A percentile compares a stretch with the other conserved stretches of the same genome.
Evolutionary conservation across 2,797 vertebrate species (phyloP).

Genomic region (Morus bassanus): DNA sequence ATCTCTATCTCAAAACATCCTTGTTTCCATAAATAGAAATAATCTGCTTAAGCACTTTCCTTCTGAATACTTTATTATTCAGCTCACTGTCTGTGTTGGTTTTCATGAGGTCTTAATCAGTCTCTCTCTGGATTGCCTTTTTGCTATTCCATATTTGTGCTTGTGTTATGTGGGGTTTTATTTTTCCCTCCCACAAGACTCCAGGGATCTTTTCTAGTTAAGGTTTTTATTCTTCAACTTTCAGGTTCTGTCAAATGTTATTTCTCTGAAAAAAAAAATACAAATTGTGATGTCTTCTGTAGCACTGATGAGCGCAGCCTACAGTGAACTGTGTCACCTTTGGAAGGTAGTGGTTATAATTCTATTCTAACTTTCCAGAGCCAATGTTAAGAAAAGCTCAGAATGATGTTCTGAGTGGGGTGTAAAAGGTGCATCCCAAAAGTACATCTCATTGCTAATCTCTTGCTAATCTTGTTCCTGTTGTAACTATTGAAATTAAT

Average conservation of each 20-base stretch:
- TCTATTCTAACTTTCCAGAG: not conserved
- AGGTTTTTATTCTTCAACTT: not conserved
- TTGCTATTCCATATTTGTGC: slow-evolving; percentile 26
- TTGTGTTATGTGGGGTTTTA: not conserved
- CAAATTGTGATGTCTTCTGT: not conserved
- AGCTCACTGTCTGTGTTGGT: slow-evolving; percentile 37
- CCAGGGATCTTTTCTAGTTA: not conserved
- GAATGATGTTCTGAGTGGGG: not conserved
- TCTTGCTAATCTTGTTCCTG: not conserved
- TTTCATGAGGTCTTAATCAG: slow-evolving; percentile 63
- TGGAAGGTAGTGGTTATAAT: not conserved
- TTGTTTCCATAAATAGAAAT: slow-evolving; percentile 52
- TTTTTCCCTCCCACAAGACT: not conserved
- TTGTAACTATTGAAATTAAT: not conserved
- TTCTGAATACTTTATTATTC: slow-evolving; percentile 55
- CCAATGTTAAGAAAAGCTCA: not conserved
- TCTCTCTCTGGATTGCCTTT: slow-evolving; percentile 25
- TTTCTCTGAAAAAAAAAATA: not conserved
- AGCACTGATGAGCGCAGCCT: not conserved
- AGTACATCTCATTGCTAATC: not conserved
- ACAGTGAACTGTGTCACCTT: not conserved
- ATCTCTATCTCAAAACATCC: not conserved
- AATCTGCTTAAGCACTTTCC: slow-evolving; percentile 30
- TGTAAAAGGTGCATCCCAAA: not conserved
- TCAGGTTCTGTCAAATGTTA: not conserved